phyloP scores from a whole-genome alignment of 2,113 vertebrate genomes.

The Cyrtonyx montezumae region DNA sequence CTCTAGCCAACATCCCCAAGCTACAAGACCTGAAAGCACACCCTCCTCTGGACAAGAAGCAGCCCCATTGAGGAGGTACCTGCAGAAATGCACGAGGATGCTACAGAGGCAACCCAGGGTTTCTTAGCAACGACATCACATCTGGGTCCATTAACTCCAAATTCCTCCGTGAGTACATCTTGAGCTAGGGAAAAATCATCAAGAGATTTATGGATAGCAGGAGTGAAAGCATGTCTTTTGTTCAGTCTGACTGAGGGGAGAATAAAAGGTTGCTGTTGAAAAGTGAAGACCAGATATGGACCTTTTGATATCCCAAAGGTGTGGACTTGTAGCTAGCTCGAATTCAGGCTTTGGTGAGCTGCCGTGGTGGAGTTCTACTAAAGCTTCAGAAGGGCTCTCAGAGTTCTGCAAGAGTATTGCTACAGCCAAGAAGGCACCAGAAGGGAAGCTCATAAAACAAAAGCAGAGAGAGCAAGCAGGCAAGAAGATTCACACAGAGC shows the following conservation, averaged over 20 bases:
- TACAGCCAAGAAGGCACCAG: neutral
- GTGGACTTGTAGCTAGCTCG: neutral
- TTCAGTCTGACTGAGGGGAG: neutral
- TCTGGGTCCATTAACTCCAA: neutral
- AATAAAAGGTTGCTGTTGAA: neutral
- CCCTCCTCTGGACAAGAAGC: neutral
- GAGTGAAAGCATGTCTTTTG: neutral
- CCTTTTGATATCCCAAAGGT: neutral
- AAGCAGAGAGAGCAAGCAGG: neutral
- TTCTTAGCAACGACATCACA: conserved; percentile 39
- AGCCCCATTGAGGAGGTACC: neutral
- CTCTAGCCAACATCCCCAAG: neutral
- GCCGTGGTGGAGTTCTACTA: neutral
- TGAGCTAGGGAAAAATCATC: neutral
- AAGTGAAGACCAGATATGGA: neutral
- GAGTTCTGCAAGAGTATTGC: neutral
- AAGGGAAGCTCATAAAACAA: conserved; percentile 5
- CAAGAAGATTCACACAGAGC: rapidly evolving
- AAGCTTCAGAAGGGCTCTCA: neutral
- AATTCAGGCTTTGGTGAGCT: neutral
- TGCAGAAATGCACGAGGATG: neutral
- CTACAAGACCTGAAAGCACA: neutral
- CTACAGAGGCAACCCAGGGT: neutral
- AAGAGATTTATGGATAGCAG: rapidly evolving
- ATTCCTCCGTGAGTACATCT: neutral